Percentiles rank a stretch among this genome's conserved stretches.
Conservation (phyloP, 2,888 invertebrate species). For the Melieria picta region DNA sequence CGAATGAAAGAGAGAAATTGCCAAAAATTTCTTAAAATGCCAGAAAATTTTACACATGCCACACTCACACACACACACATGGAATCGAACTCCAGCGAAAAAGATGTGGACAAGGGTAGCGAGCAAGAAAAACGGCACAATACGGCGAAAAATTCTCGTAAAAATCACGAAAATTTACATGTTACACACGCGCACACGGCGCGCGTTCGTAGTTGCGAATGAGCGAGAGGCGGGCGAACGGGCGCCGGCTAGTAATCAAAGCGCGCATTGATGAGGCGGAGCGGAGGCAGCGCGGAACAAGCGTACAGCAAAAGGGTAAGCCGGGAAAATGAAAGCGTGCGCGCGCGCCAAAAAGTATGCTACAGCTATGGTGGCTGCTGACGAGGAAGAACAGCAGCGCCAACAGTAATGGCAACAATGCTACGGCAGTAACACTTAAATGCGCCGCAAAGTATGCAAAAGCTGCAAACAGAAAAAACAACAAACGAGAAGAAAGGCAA, state of each 20-base stretch:
- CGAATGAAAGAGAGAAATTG: neutral
- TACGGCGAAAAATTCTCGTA: constrained; percentile 15
- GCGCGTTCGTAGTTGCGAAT: neutral
- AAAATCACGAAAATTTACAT: constrained; percentile 25
- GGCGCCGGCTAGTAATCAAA: neutral
- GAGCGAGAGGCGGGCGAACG: neutral
- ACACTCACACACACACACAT: constrained; percentile 2
- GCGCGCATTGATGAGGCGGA: too few species aligned
- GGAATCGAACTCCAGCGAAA: neutral
- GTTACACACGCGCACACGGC: constrained; percentile 10
- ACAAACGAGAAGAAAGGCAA: constrained; percentile 16
- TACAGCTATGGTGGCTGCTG: constrained; percentile 7
- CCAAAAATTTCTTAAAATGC: too few species aligned
- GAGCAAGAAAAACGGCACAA: too few species aligned
- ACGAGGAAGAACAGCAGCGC: neutral
- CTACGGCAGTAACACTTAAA: constrained; percentile 20
- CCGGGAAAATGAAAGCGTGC: constrained; percentile 13
- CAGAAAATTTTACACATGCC: neutral
- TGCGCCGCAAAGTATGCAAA: constrained; percentile 28
- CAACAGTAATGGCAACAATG: neutral
- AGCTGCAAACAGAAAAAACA: constrained; percentile 13
- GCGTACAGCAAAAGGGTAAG: constrained; percentile 16
- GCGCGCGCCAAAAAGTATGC: constrained; percentile 17
- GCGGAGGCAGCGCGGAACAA: neutral
- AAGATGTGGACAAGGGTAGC: too few species aligned